Percentiles rank a stretch among this genome's conserved stretches.
phyloP scores from a whole-genome alignment of 2,888 invertebrate species.

The Adelognathus sp. region DNA sequence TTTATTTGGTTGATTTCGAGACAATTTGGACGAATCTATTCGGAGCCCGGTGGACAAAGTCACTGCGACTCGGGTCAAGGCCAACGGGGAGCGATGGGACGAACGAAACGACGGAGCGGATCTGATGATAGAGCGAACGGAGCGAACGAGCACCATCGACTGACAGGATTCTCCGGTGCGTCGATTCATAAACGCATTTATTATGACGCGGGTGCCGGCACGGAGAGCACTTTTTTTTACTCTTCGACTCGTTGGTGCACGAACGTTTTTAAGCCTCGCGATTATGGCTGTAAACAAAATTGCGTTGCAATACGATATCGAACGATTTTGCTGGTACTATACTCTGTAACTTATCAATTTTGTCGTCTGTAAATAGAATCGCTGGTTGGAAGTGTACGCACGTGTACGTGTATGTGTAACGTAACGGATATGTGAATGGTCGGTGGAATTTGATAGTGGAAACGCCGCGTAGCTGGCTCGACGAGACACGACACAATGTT shows the following conservation, averaged over 20 bases:
- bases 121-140: constrained; percentile 34
- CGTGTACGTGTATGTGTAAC: neutral
- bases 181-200: constrained; percentile 70
- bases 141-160: constrained; percentile 64
- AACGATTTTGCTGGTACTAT: neutral
- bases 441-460: neutral
- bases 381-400: too few species aligned
- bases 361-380: neutral
- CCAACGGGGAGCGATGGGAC: neutral
- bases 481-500: neutral
- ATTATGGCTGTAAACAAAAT: neutral
- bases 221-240: constrained; percentile 45
- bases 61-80: constrained; percentile 43
- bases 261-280: neutral
- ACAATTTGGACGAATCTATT: neutral
- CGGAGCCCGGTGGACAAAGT: neutral
- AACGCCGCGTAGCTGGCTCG: neutral
- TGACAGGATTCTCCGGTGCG: constrained; percentile 66
- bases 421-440: neutral
- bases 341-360: neutral
- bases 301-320: neutral
- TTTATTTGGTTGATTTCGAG: neutral
- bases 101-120: neutral
- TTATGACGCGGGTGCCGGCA: constrained; percentile 47
- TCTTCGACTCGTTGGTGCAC: neutral